These are phyloP conservation scores for Helicorthomorpha holstii DNA, from an alignment of 1,140 invertebrate species.

Conservation along the genomic window DNA sequence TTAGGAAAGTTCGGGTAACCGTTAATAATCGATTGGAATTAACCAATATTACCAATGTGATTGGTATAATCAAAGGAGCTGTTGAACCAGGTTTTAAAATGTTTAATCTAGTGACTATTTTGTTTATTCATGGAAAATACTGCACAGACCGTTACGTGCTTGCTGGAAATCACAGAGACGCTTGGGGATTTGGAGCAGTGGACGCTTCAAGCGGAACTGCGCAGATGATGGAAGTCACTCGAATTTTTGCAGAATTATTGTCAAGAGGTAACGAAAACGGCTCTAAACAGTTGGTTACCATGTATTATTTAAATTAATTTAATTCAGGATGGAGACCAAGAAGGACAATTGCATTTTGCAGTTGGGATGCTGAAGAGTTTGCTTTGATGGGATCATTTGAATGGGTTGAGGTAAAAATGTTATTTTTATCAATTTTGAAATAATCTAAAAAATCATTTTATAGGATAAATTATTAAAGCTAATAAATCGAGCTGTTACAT, in stretches of 20 bases:
- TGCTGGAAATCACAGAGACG: conserved; percentile 39
- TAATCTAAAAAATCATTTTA: not conserved
- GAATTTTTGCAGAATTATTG: conserved; percentile 27
- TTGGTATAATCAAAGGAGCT: not conserved
- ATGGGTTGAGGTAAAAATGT: conserved; percentile 24
- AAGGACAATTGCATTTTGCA: conserved; percentile 28
- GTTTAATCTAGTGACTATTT: too few species aligned
- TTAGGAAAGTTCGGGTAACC: not conserved
- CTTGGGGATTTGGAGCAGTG: conserved; percentile 36
- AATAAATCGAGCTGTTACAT: conserved; percentile 19
- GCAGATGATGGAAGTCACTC: conserved; percentile 31
- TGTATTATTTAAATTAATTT: not conserved
- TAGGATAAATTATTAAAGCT: conserved; percentile 16
- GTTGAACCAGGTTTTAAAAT: not conserved
- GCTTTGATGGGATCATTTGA: conserved; percentile 30
- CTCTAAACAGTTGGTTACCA: not conserved
- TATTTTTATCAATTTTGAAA: not conserved
- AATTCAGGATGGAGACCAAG: conserved; percentile 24
- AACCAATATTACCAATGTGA: not conserved
- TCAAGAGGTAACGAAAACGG: conserved; percentile 9
- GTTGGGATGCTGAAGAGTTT: conserved; percentile 31
- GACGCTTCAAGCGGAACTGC: conserved; percentile 35
- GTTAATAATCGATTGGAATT: not conserved
- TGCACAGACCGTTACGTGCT: conserved; percentile 32
- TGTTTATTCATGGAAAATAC: not conserved